These are phyloP conservation scores for Caenorhabditis afra DNA, from an alignment of 2,888 invertebrate species.

Conservation along the genomic window DNA sequence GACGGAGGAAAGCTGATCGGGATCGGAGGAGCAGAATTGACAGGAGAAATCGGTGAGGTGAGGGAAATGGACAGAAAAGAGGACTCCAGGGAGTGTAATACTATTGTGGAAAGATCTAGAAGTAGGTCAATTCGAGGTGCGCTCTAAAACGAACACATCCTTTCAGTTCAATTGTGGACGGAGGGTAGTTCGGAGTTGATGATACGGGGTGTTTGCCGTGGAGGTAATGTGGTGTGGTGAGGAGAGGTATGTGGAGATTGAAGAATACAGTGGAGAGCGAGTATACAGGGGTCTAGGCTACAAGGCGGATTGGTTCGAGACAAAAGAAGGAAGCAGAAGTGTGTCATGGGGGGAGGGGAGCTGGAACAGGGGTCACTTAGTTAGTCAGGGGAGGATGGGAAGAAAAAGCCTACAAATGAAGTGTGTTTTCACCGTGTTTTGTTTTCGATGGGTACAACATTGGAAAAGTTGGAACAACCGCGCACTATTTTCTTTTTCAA, in stretches of 20 bases:
- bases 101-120: constrained; percentile 44
- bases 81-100: constrained; percentile 41
- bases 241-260: background rate
- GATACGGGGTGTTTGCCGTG: background rate
- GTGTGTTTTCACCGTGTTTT: constrained; percentile 46
- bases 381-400: constrained; percentile 3
- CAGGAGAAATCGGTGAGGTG: background rate
- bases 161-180: background rate
- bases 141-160: constrained; percentile 45
- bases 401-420: constrained; percentile 53
- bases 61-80: constrained; percentile 2
- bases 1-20: constrained; percentile 53
- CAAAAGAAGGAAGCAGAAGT: background rate
- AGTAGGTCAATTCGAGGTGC: background rate
- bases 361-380: background rate
- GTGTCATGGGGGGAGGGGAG: constrained; percentile 20
- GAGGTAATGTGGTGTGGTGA: background rate
- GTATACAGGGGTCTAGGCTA: constrained; percentile 30
- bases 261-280: constrained; percentile 8
- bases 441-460: constrained; percentile 9
- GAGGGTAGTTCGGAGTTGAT: constrained; percentile 22
- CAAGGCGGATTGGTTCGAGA: constrained; percentile 11
- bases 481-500: background rate
- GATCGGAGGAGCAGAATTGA: constrained; percentile 7
- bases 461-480: background rate